phyloP scores from a whole-genome alignment of 2,888 invertebrate genomes.

The Harpagoxenus sublaevis region DNA sequence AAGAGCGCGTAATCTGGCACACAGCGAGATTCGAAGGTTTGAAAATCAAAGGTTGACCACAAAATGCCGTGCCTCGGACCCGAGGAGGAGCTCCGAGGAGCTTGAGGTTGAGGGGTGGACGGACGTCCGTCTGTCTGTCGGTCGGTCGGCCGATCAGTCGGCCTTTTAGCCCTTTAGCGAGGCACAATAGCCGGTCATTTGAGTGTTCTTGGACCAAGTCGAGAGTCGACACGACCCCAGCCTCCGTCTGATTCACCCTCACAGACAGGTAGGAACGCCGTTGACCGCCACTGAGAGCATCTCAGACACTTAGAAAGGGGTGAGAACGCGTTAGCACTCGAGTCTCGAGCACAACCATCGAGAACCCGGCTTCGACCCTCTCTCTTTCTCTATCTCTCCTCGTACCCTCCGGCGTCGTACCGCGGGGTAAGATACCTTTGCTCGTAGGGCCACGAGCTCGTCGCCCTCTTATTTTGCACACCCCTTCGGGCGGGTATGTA shows the following conservation, averaged over 20 bases:
- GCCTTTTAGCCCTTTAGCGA: slow-evolving; percentile 69
- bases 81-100: slow-evolving; percentile 8
- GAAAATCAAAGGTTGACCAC: slow-evolving; percentile 78
- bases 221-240: slow-evolving; percentile 38
- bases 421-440: slow-evolving; percentile 18
- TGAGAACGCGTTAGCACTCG: slow-evolving; percentile 51
- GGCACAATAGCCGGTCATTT: slow-evolving; percentile 74
- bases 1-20: slow-evolving; percentile 10
- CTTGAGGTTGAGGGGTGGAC: slow-evolving; percentile 24
- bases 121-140: slow-evolving; percentile 15
- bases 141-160: slow-evolving; percentile 44
- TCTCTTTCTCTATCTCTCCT: neutral
- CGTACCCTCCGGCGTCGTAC: neutral
- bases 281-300: slow-evolving; percentile 44
- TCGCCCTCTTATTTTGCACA: slow-evolving; percentile 34
- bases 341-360: slow-evolving; percentile 38
- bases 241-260: slow-evolving; percentile 52
- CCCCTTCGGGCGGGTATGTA: slow-evolving; percentile 38
- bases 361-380: neutral
- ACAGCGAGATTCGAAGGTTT: slow-evolving; percentile 59
- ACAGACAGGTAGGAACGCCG: slow-evolving; percentile 24
- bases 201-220: slow-evolving; percentile 63
- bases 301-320: slow-evolving; percentile 23
- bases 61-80: slow-evolving; percentile 63
- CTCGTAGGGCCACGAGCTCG: slow-evolving; percentile 25